Base-by-base conservation (phyloP, 2,113 vertebrate species). In the Tylochromis polylepis region DNA sequence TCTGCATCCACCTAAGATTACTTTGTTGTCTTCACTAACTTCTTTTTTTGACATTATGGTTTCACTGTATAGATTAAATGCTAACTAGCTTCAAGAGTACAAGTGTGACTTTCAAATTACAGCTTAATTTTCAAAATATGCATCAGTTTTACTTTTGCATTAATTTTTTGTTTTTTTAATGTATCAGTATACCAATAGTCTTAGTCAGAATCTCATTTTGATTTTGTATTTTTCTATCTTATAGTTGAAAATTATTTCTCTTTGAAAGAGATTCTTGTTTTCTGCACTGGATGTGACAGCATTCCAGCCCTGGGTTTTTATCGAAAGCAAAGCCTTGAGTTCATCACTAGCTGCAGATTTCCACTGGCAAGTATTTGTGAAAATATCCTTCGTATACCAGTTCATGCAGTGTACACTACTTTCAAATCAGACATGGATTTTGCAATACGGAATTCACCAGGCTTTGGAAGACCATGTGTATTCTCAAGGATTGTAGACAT, bases 21-120 rank as follows among this genome's bases (percentile, higher is more conserved):
- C n/a, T n/a, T n/a, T n/a, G n/a, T n/a, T n/a, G n/a, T n/a, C n/a
- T n/a, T n/a, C n/a, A n/a, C n/a, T n/a, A 56, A 57, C 3, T 57
- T 24, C 14, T 2, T 57, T 57, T 56, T 56, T 57, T 0, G 11
- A 14, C 55, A 24, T 57, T 57, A 1, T 24, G 22, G 5, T 56
- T 12, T 56, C 0, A 57, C 55, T 57, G 2, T 57, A 14, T 24
- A 24, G 55, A 1, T 1, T n/a, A n/a, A 57, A 0, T 46, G 14
- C 43, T 46, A 46, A 6, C 3, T 1, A 57, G 22, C 11, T 57
- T 57, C n/a, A n/a, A n/a, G n/a, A n/a, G n/a, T n/a, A n/a, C 55
- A 57, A 14, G 22, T 2, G n/a, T 57, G 22, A 0, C 6, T 2
- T 57, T 7, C 55, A 57, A 57, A 57, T 2, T 57, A 57, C 1